Base-by-base conservation (phyloP, 2,888 invertebrate genomes). In the Rhamnusium bicolor region DNA sequence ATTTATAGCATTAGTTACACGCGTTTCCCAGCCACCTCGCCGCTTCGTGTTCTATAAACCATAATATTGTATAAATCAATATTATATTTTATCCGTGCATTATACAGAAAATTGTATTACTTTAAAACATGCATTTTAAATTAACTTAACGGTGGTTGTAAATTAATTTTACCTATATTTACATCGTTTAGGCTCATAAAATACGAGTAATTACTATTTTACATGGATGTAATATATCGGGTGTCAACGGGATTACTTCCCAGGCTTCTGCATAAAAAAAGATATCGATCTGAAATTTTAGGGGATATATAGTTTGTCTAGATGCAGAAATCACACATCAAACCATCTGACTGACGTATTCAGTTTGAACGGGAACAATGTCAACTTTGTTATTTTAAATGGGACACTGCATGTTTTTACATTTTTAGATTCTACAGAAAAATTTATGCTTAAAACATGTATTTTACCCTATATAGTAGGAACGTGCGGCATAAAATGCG, bases 1-100 rank as follows among this genome's bases (percentile, higher is more conserved):
- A 82, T 80, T 82, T 81, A 82, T 75, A 29, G 62, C 71, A 16
- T 32, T 71, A 77, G 74, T 78, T 81, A 60, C 72, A 75, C 73
- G 71, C 70, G 73, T 70, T 72, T 40, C 27, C 7, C 69, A 18
- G 24, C n/a, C n/a, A n/a, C n/a, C n/a, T n/a, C n/a, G 24, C 29
- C 53, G 18, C 27, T 10, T 53, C 12, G 19, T 65, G 53, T 14
- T 27, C 60, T 40, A n/a, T 67, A 46, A 66, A 68, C 56, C 62
- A 46, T 53, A 62, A 60, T 46, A 24, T 61, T 72, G 8, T 27
- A 71, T 71, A 67, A 72, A 72, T 72, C 68, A 69, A 69, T 72
- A 68, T n/a, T n/a, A n/a, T 29, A 27, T 24, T 56, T 70, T 53
- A 46, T 58, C 32, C 8, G 0, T 29, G 16, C 12, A 29, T 32